These are phyloP conservation scores for Ophthalmolycus amberensis DNA, from an alignment of 2,113 vertebrate species.

Conservation along the genomic window DNA sequence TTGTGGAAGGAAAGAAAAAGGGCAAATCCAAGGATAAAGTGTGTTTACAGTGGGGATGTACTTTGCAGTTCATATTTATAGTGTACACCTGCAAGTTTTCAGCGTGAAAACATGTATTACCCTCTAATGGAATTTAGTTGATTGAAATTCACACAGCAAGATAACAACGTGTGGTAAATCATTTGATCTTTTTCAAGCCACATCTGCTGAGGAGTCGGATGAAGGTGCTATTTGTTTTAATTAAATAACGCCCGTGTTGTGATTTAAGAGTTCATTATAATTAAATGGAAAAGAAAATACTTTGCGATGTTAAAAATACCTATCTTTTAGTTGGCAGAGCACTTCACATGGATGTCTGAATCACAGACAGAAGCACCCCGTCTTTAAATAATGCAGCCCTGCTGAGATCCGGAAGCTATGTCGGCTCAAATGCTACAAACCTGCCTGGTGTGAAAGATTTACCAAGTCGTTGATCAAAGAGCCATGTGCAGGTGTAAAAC, in stretches of 20 bases:
- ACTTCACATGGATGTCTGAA: slow-evolving; percentile 36
- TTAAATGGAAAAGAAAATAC: slow-evolving; percentile 10
- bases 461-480: slow-evolving; percentile 41
- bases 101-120: not conserved
- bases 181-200: not conserved
- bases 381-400: slow-evolving; percentile 60
- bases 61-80: not conserved
- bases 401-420: slow-evolving; percentile 50
- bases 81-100: not conserved
- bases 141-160: not conserved
- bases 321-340: slow-evolving; percentile 22
- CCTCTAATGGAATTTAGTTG: no score
- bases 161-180: not conserved
- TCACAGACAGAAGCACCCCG: slow-evolving; percentile 26
- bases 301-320: slow-evolving; percentile 27
- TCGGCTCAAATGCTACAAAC: slow-evolving; percentile 53
- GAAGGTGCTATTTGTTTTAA: not conserved
- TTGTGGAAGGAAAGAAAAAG: slow-evolving; percentile 14
- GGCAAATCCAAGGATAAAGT: slow-evolving; percentile 36
- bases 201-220: not conserved
- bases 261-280: slow-evolving; percentile 21
- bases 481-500: slow-evolving; percentile 11
- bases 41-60: not conserved
- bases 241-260: slow-evolving; percentile 1
- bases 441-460: slow-evolving; percentile 43